These are phyloP conservation scores for Amphipoea oculea DNA, from an alignment of 2,888 invertebrate genomes.

Conservation along the genomic window DNA sequence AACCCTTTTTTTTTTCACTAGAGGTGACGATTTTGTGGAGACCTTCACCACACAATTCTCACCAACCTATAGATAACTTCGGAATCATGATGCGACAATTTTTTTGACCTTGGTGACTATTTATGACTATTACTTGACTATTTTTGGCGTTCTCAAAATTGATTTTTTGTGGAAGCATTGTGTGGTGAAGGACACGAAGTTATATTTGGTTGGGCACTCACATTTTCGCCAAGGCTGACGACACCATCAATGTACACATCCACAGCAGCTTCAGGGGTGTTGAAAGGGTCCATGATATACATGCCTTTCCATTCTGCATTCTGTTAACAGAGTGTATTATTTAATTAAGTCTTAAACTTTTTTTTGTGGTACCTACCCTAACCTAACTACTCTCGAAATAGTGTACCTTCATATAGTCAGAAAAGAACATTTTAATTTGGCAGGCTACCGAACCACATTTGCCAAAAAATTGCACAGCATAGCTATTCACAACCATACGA, in stretches of 20 bases:
- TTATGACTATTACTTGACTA: too few species aligned
- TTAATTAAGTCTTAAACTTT: not conserved
- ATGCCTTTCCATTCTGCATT: constrained; percentile 93
- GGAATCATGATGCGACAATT: too few species aligned
- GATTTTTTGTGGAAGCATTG: too few species aligned
- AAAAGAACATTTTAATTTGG: not conserved
- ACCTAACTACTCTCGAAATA: not conserved
- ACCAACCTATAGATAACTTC: too few species aligned
- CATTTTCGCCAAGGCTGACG: constrained; percentile 85
- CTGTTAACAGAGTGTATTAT: constrained; percentile 72
- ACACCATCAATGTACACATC: constrained; percentile 93
- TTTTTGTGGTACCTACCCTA: not conserved
- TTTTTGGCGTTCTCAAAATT: too few species aligned
- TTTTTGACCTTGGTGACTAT: too few species aligned
- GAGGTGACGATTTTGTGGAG: too few species aligned
- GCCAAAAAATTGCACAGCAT: not conserved
- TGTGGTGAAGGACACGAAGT: too few species aligned
- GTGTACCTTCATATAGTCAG: not conserved
- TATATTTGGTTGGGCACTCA: constrained; percentile 68
- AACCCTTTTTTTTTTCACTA: too few species aligned
- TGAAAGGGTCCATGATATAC: constrained; percentile 92
- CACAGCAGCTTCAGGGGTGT: constrained; percentile 93
- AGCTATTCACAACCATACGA: too few species aligned
- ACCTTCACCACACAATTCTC: too few species aligned
- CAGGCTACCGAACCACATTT: not conserved